phyloP scores from a whole-genome alignment of 2,888 invertebrate species.

The Phortica okadai region DNA sequence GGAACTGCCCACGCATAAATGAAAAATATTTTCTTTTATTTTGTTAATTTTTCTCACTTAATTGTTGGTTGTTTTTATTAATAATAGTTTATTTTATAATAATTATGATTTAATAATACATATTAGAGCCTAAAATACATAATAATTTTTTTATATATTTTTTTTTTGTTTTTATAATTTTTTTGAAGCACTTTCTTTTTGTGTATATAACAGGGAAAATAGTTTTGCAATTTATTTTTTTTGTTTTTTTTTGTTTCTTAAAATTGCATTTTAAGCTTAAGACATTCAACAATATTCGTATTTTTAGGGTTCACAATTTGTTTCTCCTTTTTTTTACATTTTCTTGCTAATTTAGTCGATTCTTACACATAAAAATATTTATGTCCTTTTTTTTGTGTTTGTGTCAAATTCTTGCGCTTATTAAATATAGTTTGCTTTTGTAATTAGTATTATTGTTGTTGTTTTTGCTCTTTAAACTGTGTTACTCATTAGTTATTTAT shows the following conservation, averaged over 20 bases:
- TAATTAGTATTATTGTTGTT: no score
- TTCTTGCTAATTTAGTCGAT: not conserved
- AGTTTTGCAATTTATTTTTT: conserved; percentile 12
- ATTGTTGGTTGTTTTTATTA: not conserved
- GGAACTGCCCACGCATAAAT: no score
- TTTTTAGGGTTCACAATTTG: conserved; percentile 4
- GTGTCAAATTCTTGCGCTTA: no score
- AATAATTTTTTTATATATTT: conserved; percentile 45
- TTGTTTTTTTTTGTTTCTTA: conserved; percentile 7
- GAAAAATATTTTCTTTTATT: not conserved
- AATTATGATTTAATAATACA: conserved; percentile 60
- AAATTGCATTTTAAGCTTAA: conserved; percentile 28
- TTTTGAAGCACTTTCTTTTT: conserved; percentile 25
- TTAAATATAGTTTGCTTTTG: no score
- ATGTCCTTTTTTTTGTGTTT: not conserved
- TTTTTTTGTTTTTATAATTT: conserved; percentile 41
- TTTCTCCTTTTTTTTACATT: conserved; percentile 11
- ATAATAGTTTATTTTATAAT: conserved; percentile 59
- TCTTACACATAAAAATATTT: no score
- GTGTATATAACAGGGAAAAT: conserved; percentile 30
- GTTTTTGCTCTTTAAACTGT: no score
- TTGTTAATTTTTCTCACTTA: conserved; percentile 13
- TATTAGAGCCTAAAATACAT: conserved; percentile 63
- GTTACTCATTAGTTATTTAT: no score
- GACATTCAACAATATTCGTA: conserved; percentile 28